Evolutionary conservation across 1,140 invertebrate genomes (phyloP).

Genomic region (Drosophila erecta): DNA sequence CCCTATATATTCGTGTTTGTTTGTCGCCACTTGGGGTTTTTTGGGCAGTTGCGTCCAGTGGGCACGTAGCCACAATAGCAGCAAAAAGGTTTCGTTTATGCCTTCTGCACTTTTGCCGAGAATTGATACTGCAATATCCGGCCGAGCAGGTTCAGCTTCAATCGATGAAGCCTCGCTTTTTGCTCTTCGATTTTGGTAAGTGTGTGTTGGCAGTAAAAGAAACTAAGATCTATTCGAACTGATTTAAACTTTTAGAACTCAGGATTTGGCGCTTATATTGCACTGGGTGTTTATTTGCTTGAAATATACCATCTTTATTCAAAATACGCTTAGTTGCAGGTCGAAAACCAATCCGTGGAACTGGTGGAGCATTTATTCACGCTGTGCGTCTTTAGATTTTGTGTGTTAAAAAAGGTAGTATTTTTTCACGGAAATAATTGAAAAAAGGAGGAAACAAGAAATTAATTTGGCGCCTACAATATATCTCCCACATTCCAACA

Average conservation of each 20-base stretch:
- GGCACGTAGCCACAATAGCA: conserved; percentile 33
- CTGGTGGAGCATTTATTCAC: neutral
- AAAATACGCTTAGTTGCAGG: too few relatives aligned
- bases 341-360: neutral
- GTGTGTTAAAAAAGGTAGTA: conserved; percentile 5
- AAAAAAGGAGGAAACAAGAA: conserved; percentile 17
- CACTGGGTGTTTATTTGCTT: too few relatives aligned
- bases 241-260: too few relatives aligned
- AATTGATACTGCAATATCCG: conserved; percentile 36
- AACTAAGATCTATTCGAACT: neutral
- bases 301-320: neutral
- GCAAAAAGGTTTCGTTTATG: conserved; percentile 17
- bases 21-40: conserved; percentile 14
- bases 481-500: neutral
- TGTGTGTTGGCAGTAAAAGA: neutral
- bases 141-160: neutral
- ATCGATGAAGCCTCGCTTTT: conserved; percentile 1
- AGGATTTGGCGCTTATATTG: neutral
- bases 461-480: conserved; percentile 54
- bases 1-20: conserved; percentile 38
- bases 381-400: neutral
- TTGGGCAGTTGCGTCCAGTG: neutral
- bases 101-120: conserved; percentile 11
- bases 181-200: too few relatives aligned
- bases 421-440: conserved; percentile 6